Base-by-base conservation (phyloP, 2,888 invertebrate genomes). In the Trissoscelio sp. region DNA sequence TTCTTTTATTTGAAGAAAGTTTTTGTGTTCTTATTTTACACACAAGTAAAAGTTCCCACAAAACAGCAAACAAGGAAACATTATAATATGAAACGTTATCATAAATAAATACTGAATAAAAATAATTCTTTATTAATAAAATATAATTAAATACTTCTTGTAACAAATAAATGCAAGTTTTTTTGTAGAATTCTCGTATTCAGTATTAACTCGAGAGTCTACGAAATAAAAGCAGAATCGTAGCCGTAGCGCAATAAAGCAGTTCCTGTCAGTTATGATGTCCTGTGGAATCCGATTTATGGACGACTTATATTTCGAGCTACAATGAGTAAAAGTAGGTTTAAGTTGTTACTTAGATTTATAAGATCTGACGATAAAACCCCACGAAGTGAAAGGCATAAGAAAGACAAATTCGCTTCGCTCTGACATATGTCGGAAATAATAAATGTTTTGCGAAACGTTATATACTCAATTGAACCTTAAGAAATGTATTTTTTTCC, bases 301-400 rank as follows among this genome's bases (percentile, higher is more conserved):
- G 39, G 51, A 24, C 39, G 39, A 66, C 51, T 53, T 53, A 66
- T 66, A 51, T 66, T 66, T 48, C 39, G 39, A 44, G 28, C 16
- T 53, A 28, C 51, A 22, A 53, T 66, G 53, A 66, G 53, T 28
- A 53, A 48, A 66, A 66, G 24, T 51, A 64, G 48, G 48, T 64
- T 64, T 37, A 64, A 55, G 42, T 67, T 67, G 67, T 55, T 67
- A 55, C 67, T 42, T 42, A 67, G 53, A 67, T 67, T 67, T 67
- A 55, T 67, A 67, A 53, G 67, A 53, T 55, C 42, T 53, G 28
- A 55, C 39, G 28, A 67, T 42, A 48, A 67, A 48, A 14, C 24
- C 55, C 22, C 42, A 11, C 51, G 28, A 28, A 42, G 16, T 42
- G 67, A 67, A 55, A 42, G 55, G 44, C 67, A 16, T 22, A 55